These are phyloP conservation scores for Pheucticus melanocephalus DNA, from an alignment of 2,113 vertebrate genomes.

Conservation along the genomic window DNA sequence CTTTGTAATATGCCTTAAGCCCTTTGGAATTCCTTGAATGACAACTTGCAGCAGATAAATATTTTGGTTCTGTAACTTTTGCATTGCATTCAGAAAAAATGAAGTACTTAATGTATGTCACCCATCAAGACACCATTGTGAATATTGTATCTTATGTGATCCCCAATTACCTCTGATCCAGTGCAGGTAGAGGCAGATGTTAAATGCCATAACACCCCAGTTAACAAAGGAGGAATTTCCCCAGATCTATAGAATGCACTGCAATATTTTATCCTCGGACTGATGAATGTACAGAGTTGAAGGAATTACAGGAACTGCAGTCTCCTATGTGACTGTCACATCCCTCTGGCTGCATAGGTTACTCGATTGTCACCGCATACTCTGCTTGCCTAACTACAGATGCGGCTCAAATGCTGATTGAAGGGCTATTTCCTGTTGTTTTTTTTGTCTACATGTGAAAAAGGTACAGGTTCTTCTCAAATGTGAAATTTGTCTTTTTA, in stretches of 20 bases:
- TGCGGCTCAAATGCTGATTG: not conserved
- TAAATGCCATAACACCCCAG: not conserved
- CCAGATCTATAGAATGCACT: not conserved
- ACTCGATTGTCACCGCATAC: not conserved
- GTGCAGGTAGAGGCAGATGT: not conserved
- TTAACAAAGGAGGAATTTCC: not conserved
- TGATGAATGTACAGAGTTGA: not conserved
- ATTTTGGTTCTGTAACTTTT: not conserved
- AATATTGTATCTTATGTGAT: not conserved
- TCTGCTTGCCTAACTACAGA: not conserved
- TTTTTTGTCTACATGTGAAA: not conserved
- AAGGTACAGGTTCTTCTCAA: not conserved
- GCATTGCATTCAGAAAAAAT: not conserved
- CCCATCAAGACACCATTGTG: not conserved
- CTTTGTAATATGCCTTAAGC: not conserved
- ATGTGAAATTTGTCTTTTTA: not conserved
- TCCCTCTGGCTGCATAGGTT: not conserved
- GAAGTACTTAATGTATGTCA: not conserved
- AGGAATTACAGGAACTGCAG: conserved; percentile 23
- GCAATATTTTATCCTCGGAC: not conserved
- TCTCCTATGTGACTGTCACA: not conserved
- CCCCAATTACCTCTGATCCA: not conserved
- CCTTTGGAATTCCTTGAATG: not conserved
- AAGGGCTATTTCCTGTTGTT: not conserved
- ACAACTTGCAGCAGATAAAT: not conserved